Conservation (phyloP, 2,797 vertebrate genomes). For the Prunella strophiata region DNA sequence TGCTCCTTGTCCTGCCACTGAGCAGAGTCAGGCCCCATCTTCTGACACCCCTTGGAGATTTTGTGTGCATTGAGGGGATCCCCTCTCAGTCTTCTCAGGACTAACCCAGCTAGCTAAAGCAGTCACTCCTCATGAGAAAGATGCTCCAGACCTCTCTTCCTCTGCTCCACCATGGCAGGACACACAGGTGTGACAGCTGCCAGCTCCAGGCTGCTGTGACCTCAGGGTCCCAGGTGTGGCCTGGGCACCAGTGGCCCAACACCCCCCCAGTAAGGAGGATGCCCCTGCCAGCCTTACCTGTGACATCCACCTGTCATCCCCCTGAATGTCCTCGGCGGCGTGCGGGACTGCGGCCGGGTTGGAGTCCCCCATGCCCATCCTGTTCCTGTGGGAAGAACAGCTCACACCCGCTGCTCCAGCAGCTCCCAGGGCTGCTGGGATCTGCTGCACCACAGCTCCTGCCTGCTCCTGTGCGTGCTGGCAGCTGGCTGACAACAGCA, state of each 20-base stretch:
- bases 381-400: constrained; percentile 69
- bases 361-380: constrained; percentile 88
- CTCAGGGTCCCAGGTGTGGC: neutral
- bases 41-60: neutral
- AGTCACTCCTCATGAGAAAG: neutral
- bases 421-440: neutral
- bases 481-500: neutral
- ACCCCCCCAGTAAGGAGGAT: fast-evolving
- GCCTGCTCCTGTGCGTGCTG: fast-evolving
- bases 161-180: neutral
- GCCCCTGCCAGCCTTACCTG: constrained; percentile 81
- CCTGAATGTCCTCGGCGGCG: constrained; percentile 87
- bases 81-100: neutral
- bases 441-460: fast-evolving
- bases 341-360: constrained; percentile 90
- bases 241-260: neutral
- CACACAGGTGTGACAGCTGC: neutral
- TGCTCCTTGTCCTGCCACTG: neutral
- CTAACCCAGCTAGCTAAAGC: neutral
- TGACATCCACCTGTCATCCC: constrained; percentile 94
- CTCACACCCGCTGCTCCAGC: fast-evolving
- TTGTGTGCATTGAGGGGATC: neutral
- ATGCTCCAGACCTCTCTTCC: neutral
- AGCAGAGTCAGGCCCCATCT: neutral
- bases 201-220: neutral